Conservation (phyloP, 2,888 invertebrate species). For the Hyposoter didymator region DNA sequence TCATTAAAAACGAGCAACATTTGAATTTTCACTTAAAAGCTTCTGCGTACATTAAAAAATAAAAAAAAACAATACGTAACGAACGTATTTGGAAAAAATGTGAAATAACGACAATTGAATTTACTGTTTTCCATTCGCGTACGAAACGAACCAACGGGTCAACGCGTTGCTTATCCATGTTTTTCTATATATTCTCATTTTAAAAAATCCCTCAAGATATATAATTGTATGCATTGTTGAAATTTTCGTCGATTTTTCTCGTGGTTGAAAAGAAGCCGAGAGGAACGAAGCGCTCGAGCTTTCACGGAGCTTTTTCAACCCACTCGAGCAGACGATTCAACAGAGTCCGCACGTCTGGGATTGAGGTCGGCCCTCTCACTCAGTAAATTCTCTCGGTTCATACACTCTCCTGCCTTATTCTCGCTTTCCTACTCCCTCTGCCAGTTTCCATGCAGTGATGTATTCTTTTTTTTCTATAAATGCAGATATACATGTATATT, state of each 20-base stretch:
- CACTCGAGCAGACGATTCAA: conserved; percentile 62
- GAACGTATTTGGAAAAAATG: not conserved
- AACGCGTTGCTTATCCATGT: conserved; percentile 19
- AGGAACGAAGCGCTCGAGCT: conserved; percentile 40
- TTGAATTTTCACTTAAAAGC: not conserved
- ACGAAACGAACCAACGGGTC: conserved; percentile 21
- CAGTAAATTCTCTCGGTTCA: conserved; percentile 49
- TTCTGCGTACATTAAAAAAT: not conserved
- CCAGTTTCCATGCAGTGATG: not conserved
- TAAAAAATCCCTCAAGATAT: not conserved
- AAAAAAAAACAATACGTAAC: not conserved
- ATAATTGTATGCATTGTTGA: conserved; percentile 24
- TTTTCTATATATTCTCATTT: not conserved
- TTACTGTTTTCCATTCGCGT: not conserved
- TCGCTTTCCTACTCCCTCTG: conserved; percentile 32
- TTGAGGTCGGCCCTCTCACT: conserved; percentile 74
- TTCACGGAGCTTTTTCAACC: conserved; percentile 52
- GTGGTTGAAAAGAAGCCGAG: conserved; percentile 62
- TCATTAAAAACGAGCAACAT: conserved; percentile 45
- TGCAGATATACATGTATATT: not conserved
- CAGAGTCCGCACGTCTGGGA: conserved; percentile 67
- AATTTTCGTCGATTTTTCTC: conserved; percentile 60
- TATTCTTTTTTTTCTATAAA: not conserved
- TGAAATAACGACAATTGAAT: conserved; percentile 19
- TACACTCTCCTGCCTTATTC: conserved; percentile 57